A percentile compares a stretch with the other conserved stretches of the same genome.
Evolutionary conservation across 2,797 vertebrate genomes (phyloP).

Genomic region (Rhynchotus rufescens): DNA sequence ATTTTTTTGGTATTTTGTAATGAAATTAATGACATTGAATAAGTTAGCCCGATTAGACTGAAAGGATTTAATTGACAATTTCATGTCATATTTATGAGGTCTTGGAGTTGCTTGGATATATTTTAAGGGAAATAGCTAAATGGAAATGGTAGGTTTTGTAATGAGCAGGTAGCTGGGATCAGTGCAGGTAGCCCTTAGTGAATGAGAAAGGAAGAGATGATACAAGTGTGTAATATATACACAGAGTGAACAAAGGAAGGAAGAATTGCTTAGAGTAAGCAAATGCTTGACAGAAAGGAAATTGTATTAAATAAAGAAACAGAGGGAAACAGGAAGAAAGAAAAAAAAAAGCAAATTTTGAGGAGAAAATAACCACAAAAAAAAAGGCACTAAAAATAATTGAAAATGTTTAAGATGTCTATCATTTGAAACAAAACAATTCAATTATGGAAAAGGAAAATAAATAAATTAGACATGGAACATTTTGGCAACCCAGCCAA

Average conservation of each 20-base stretch:
- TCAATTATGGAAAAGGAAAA: neutral
- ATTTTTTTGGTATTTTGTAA: neutral
- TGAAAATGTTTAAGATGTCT: neutral
- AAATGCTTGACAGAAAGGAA: neutral
- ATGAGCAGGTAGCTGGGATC: neutral
- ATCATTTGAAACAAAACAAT: neutral
- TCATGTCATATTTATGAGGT: neutral
- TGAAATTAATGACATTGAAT: neutral
- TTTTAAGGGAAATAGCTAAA: neutral
- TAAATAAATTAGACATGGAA: neutral
- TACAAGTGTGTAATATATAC: neutral
- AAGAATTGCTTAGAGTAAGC: neutral
- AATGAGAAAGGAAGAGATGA: neutral
- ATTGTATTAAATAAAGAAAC: neutral
- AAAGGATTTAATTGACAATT: neutral
- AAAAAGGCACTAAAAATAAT: neutral
- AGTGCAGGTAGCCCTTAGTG: neutral
- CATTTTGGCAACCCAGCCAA: neutral
- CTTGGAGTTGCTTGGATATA: neutral
- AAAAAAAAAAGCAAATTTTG: neutral
- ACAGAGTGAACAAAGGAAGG: neutral
- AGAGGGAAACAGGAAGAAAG: neutral
- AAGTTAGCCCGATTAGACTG: neutral
- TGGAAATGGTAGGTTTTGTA: rapidly evolving
- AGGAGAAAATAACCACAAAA: neutral